Conservation (phyloP, 2,797 vertebrate species). For the Sebastolobus altivelis region DNA sequence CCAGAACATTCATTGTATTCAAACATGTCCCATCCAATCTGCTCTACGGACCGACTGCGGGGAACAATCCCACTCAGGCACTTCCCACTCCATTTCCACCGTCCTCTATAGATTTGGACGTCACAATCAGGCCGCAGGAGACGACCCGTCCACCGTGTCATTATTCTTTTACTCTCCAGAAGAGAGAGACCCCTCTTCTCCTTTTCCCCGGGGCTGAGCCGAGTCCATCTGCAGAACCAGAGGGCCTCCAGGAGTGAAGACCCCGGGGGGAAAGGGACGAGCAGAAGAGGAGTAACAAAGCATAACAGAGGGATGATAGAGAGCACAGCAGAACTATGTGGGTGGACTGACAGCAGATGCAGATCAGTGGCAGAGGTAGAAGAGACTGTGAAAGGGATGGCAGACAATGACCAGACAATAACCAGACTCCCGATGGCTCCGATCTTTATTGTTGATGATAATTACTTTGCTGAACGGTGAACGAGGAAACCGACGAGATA, state of each 20-base stretch:
- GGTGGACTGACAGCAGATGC: conserved; percentile 35
- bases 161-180: conserved; percentile 18
- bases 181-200: neutral
- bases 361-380: conserved; percentile 25
- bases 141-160: conserved; percentile 15
- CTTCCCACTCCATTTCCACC: neutral
- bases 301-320: conserved; percentile 18
- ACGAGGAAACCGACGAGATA: neutral
- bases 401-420: neutral
- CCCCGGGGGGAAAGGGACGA: conserved; percentile 13
- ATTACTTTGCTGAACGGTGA: neutral
- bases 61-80: conserved; percentile 11
- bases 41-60: neutral
- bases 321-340: conserved; percentile 30
- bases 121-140: conserved; percentile 20
- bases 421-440: no score
- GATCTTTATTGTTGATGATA: conserved; percentile 5
- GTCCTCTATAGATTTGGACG: conserved; percentile 16
- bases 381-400: neutral
- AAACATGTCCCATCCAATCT: conserved; percentile 4
- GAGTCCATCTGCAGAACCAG: conserved; percentile 23
- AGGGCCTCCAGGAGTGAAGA: conserved; percentile 5
- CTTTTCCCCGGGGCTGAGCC: conserved; percentile 12
- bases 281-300: conserved; percentile 11
- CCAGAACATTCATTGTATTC: conserved; percentile 4